These are phyloP conservation scores for Aricia agestis DNA, from an alignment of 1,140 invertebrate genomes.

Conservation along the genomic window DNA sequence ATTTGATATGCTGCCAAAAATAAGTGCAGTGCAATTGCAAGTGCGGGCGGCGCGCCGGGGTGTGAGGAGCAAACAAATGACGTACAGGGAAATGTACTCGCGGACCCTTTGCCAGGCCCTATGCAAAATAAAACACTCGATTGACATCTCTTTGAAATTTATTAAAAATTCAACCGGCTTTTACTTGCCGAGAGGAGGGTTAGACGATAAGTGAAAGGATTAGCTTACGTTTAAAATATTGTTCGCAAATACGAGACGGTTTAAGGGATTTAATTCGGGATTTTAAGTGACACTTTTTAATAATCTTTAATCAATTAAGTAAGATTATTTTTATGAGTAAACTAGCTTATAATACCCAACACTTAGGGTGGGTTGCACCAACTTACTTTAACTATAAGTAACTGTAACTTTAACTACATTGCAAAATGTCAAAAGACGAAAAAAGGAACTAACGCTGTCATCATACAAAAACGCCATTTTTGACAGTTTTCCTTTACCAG, in stretches of 20 bases:
- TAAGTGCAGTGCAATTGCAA: constrained; percentile 60
- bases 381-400: too few species aligned
- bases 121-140: constrained; percentile 75
- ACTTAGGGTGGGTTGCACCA: too few species aligned
- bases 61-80: constrained; percentile 69
- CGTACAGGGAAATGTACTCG: constrained; percentile 76
- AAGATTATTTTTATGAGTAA: background rate
- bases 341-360: background rate
- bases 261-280: background rate
- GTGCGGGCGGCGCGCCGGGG: constrained; percentile 24
- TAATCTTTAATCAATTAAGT: background rate
- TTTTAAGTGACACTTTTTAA: background rate
- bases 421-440: too few species aligned
- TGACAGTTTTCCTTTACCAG: too few species aligned
- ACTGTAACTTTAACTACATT: too few species aligned
- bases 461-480: too few species aligned
- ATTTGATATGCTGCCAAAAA: constrained; percentile 70
- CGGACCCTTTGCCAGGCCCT: constrained; percentile 66
- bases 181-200: constrained; percentile 66
- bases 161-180: constrained; percentile 73
- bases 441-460: too few species aligned
- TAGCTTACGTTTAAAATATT: constrained; percentile 44
- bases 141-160: constrained; percentile 76
- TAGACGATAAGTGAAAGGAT: constrained; percentile 71
- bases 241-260: constrained; percentile 11